Percentiles rank a stretch among this genome's conserved stretches.
Conservation (phyloP, 2,888 invertebrate genomes). For the Diarsia rubi region DNA sequence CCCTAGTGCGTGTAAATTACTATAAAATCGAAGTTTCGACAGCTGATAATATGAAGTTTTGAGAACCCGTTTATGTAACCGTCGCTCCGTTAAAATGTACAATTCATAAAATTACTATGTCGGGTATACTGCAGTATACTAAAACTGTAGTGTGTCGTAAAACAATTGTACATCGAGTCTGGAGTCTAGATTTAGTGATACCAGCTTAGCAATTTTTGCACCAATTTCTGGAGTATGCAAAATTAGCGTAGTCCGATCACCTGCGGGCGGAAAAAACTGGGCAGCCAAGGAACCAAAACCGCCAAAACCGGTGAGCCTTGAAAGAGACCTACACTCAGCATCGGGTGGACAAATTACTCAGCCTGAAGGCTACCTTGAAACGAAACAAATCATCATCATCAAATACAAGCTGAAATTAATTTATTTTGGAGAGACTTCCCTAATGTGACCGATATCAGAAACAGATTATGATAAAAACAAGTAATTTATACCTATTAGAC, state of each 20-base stretch:
- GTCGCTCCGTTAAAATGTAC: not conserved
- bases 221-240: not conserved
- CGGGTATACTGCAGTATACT: too few species aligned
- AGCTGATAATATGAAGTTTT: not conserved
- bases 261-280: too few species aligned
- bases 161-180: not conserved
- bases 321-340: too few species aligned
- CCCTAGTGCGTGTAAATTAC: slow-evolving; percentile 5
- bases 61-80: not conserved
- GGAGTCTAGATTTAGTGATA: not conserved
- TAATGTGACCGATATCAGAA: not conserved
- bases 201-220: not conserved
- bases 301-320: too few species aligned
- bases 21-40: not conserved
- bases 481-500: not conserved
- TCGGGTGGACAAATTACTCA: too few species aligned
- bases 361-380: not conserved
- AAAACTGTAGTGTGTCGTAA: too few species aligned
- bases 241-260: not conserved
- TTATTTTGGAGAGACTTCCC: not conserved
- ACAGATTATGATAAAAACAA: not conserved
- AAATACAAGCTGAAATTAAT: not conserved
- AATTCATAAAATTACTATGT: not conserved
- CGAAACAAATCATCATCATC: not conserved
- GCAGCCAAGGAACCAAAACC: too few species aligned